phyloP scores from a whole-genome alignment of 1,140 invertebrate genomes.

The Palaemon carinicauda region DNA sequence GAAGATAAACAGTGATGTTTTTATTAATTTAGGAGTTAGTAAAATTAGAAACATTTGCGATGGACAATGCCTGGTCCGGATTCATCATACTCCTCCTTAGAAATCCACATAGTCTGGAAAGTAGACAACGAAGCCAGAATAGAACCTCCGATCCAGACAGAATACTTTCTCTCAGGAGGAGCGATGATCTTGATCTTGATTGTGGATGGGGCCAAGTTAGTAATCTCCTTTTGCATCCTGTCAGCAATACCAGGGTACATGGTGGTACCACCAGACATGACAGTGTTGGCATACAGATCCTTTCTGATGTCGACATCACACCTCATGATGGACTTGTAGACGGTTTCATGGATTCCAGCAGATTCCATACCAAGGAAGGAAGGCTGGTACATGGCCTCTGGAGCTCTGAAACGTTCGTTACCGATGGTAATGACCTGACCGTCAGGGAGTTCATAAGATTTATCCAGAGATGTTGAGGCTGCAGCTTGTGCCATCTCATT shows the following conservation, averaged over 20 bases:
- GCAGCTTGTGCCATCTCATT: constrained; percentile 88
- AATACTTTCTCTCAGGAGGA: not conserved
- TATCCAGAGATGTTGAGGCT: constrained; percentile 88
- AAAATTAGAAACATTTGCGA: not conserved
- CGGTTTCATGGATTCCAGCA: constrained; percentile 65
- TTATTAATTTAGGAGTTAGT: not conserved
- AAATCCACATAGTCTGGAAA: constrained; percentile 1
- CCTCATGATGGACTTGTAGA: constrained; percentile 74
- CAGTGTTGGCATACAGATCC: constrained; percentile 75
- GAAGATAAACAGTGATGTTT: too few relatives aligned
- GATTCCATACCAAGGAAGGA: constrained; percentile 74
- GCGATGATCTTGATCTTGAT: constrained; percentile 93
- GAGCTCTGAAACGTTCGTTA: constrained; percentile 73
- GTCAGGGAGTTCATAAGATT: constrained; percentile 92
- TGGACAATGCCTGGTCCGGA: not conserved
- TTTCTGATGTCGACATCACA: constrained; percentile 79
- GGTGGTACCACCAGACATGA: constrained; percentile 78
- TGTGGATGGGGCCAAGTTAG: constrained; percentile 80
- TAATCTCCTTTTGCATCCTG: constrained; percentile 89
- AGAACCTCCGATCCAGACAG: not conserved
- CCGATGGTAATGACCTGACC: constrained; percentile 74
- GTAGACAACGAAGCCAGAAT: not conserved
- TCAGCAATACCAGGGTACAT: constrained; percentile 86
- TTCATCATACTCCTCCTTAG: not conserved
- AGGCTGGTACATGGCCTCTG: constrained; percentile 70